Evolutionary conservation across 2,113 vertebrate species (phyloP).

Genomic region (Phyllopteryx taeniolatus): DNA sequence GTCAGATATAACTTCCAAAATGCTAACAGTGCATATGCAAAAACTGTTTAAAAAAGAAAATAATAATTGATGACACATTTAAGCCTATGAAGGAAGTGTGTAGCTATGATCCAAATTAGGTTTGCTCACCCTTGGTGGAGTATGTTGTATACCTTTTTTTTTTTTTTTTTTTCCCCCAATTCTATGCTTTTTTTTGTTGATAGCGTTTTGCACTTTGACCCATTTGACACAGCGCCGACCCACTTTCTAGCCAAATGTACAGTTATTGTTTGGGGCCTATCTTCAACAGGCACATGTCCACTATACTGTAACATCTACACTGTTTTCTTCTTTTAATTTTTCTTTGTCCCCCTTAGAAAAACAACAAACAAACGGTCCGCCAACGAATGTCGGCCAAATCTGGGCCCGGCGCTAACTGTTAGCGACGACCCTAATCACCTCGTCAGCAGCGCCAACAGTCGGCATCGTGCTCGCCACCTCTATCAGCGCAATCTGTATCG

Average conservation of each 20-base stretch:
- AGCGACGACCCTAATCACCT: conserved; percentile 53
- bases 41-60: too few relatives aligned
- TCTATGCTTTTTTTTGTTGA: background rate
- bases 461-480: conserved; percentile 19
- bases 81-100: too few relatives aligned
- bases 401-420: conserved; percentile 58
- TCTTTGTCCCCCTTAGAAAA: conserved; percentile 26
- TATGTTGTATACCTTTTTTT: too few relatives aligned
- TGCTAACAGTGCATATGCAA: too few relatives aligned
- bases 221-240: conserved; percentile 31
- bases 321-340: conserved; percentile 5
- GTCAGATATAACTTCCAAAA: too few relatives aligned
- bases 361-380: conserved; percentile 64
- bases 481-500: conserved; percentile 40
- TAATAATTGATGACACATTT: too few relatives aligned
- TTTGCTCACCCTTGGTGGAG: too few relatives aligned
- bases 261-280: conserved; percentile 67
- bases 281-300: conserved; percentile 55
- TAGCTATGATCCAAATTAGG: too few relatives aligned
- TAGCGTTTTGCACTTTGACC: conserved; percentile 40
- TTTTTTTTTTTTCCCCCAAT: too few relatives aligned
- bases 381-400: conserved; percentile 62
- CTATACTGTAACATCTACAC: conserved; percentile 26
- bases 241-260: conserved; percentile 57
- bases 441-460: conserved; percentile 56